Evolutionary conservation across 2,113 vertebrate species (phyloP).

Genomic region (Phylloscopus trochiloides): DNA sequence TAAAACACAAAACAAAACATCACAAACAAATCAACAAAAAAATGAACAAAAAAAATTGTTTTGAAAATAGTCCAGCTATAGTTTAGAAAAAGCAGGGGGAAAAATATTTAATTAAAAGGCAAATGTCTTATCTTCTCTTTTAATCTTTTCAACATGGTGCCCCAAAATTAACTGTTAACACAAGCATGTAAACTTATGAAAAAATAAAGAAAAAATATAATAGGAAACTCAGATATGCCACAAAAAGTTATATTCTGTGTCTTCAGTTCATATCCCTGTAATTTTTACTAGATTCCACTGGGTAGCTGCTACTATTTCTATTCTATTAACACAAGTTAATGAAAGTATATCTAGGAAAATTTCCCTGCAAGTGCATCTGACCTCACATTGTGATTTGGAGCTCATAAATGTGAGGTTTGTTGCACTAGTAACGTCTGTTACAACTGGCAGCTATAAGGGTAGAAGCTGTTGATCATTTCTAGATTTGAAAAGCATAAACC

Average conservation of each 20-base stretch:
- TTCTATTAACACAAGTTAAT: not conserved
- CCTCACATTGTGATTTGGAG: not conserved
- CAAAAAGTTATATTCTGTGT: not conserved
- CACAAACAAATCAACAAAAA: not conserved
- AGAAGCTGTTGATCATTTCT: not conserved
- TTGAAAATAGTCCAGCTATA: not conserved
- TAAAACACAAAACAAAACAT: not conserved
- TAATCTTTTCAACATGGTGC: not conserved
- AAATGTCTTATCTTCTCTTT: not conserved
- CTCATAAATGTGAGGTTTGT: not conserved
- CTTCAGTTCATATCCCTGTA: not conserved
- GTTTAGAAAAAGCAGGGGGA: not conserved
- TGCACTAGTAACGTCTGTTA: not conserved
- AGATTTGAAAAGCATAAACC: not conserved
- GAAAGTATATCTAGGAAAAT: not conserved
- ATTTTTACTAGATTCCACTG: not conserved
- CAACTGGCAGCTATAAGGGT: not conserved
- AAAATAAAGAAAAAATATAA: not conserved
- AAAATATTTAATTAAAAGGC: not conserved
- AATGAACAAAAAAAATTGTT: fast-evolving
- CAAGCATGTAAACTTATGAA: not conserved
- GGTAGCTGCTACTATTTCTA: not conserved
- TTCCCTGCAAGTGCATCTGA: not conserved
- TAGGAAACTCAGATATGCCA: not conserved
- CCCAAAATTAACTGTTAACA: not conserved